Percentiles rank a stretch among this genome's conserved stretches.
phyloP scores from a whole-genome alignment of 64 coral and sea anemone genomes.

The Pocillopora damicornis region DNA sequence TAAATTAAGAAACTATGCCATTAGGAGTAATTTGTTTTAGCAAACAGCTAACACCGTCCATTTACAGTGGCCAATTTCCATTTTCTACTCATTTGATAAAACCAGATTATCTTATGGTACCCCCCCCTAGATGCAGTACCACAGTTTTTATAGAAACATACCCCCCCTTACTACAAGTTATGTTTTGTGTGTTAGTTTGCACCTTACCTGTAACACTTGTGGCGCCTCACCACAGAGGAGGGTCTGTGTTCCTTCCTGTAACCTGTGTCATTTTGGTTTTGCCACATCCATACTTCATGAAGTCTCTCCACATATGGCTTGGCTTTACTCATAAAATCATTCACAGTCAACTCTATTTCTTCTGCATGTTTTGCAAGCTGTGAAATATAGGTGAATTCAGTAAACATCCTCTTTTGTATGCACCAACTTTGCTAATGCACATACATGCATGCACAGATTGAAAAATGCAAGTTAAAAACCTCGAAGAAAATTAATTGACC shows the following conservation, averaged over 20 bases:
- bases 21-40: no score
- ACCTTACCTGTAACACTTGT: conserved; percentile 96
- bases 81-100: no score
- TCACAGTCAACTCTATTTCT: conserved; percentile 89
- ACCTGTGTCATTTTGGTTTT: conserved; percentile 83
- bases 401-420: neutral
- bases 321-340: conserved; percentile 96
- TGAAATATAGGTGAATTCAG: neutral
- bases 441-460: no score
- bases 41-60: no score
- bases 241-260: conserved; percentile 97
- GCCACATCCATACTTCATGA: conserved; percentile 98
- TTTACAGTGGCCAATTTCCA: no score
- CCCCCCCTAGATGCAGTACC: no score
- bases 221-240: conserved; percentile 73
- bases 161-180: neutral
- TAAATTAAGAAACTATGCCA: no score
- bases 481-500: no score
- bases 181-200: neutral
- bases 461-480: no score
- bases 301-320: conserved; percentile 97
- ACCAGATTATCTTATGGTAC: no score
- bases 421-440: no score
- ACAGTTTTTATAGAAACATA: neutral
- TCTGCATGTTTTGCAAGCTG: conserved; percentile 84